Evolutionary conservation across 2,888 invertebrate genomes (phyloP).

Genomic region (Platerodrilus igneus): DNA sequence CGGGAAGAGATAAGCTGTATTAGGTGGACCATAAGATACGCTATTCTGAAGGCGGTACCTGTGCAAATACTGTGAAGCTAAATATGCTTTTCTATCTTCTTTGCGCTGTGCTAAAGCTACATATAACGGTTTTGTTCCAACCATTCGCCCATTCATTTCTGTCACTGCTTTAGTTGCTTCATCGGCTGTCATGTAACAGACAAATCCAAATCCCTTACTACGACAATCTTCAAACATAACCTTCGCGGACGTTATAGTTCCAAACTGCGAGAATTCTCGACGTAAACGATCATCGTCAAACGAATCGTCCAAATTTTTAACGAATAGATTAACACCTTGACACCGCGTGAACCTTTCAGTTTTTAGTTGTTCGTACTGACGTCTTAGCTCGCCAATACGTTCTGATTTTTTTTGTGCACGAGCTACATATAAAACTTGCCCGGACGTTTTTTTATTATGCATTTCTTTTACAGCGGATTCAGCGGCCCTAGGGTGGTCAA

Average conservation of each 20-base stretch:
- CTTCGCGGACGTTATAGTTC: constrained; percentile 67
- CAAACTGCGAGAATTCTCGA: constrained; percentile 61
- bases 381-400: constrained; percentile 90
- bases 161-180: constrained; percentile 68
- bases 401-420: constrained; percentile 99
- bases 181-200: constrained; percentile 65
- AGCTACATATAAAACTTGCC: constrained; percentile 84
- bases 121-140: constrained; percentile 66
- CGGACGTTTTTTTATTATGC: constrained; percentile 78
- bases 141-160: constrained; percentile 66
- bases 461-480: constrained; percentile 88
- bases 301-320: constrained; percentile 67
- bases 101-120: constrained; percentile 69
- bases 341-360: constrained; percentile 74
- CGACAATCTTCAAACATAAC: constrained; percentile 56
- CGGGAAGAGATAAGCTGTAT: constrained; percentile 73
- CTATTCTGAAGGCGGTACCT: constrained; percentile 76
- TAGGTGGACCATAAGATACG: constrained; percentile 68
- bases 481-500: constrained; percentile 92
- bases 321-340: constrained; percentile 66
- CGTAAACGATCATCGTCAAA: constrained; percentile 63
- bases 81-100: constrained; percentile 64
- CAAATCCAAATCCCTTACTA: constrained; percentile 61
- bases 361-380: constrained; percentile 92
- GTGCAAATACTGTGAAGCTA: constrained; percentile 66